Evolutionary conservation across 2,113 vertebrate genomes (phyloP), one percentile per base, ranked within the genome.

Genomic region (Ovis canadensis): DNA sequence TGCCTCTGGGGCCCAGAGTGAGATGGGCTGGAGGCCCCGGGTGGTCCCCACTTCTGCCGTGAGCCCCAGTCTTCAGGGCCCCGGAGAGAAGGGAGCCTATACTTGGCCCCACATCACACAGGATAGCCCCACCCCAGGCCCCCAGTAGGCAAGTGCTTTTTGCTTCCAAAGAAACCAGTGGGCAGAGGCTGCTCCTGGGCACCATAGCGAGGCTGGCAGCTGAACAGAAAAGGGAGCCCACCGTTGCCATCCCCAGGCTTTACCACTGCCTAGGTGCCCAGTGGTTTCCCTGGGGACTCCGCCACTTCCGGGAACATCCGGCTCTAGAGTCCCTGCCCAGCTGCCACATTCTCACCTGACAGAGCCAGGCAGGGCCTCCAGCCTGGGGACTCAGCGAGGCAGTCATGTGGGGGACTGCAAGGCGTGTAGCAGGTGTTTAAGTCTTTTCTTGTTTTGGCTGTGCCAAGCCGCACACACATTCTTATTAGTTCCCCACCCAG

Each of bases 171-270:
- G 48, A 48, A 91, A 55, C 15, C 12, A 40, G 62, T 4, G 3
- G 36, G 54, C 33, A 21, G 33, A 59, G 6, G 74, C 67, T 55
- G 45, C 31, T 31, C 40, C 36, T 2, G 54, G n/a, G 40, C 4
- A 31, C 45, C 36, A 7, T 0, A 2, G 2, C 0, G 0, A 86
- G 29, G 48, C 64, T 21, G 43, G 85, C 82, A 93, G 4, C 31
- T 43, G 54, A 57, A 16, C 11, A 3, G 91, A 54, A 71, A 67
- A 94, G 59, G 82, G 27, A 52, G 64, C 23, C 13, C 71, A 13
- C 7, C 7, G 14, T 45, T 12, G 15, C 29, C 33, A 50, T 6
- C 14, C 85, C 55, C 27, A 52, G 54, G 3, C 15, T 40, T 27
- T 27, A 48, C 7, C 5, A 31, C 2, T 67, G 50, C 40, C 29